Percentiles rank a stretch among this genome's conserved stretches.
Evolutionary conservation across 2,888 invertebrate genomes (phyloP).

Genomic region (Ametastegia equiseti): DNA sequence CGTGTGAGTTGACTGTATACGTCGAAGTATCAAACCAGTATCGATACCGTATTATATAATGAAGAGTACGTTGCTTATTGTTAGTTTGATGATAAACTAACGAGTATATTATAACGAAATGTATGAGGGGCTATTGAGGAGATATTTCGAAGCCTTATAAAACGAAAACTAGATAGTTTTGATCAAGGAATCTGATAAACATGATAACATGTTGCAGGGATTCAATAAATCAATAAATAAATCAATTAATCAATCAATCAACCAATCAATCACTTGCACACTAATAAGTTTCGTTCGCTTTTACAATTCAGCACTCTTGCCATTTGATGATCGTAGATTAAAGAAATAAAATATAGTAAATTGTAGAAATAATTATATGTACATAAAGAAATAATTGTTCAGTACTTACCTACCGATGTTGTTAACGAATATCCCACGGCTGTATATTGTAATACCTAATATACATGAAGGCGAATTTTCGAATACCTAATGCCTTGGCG

Average conservation of each 20-base stretch:
- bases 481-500: constrained; percentile 29
- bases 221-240: no score
- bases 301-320: not conserved
- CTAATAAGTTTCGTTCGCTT: not conserved
- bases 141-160: not conserved
- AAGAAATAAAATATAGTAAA: not conserved
- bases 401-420: constrained; percentile 45
- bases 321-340: constrained; percentile 1
- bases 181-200: not conserved
- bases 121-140: not conserved
- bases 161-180: not conserved
- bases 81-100: constrained; percentile 14
- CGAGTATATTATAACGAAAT: not conserved
- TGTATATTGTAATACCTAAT: no score
- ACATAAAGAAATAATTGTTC: constrained; percentile 23
- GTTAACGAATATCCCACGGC: constrained; percentile 18
- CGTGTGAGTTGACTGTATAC: constrained; percentile 10
- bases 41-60: not conserved
- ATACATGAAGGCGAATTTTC: not conserved
- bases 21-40: not conserved
- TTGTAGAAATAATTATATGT: constrained; percentile 37
- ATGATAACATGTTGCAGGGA: not conserved
- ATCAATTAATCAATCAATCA: no score
- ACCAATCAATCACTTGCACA: not conserved
- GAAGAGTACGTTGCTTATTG: constrained; percentile 1